Evolutionary conservation across 64 coral and sea anemone species (phyloP), one percentile per base, ranked within the genome.

Genomic region (Porites lutea): DNA sequence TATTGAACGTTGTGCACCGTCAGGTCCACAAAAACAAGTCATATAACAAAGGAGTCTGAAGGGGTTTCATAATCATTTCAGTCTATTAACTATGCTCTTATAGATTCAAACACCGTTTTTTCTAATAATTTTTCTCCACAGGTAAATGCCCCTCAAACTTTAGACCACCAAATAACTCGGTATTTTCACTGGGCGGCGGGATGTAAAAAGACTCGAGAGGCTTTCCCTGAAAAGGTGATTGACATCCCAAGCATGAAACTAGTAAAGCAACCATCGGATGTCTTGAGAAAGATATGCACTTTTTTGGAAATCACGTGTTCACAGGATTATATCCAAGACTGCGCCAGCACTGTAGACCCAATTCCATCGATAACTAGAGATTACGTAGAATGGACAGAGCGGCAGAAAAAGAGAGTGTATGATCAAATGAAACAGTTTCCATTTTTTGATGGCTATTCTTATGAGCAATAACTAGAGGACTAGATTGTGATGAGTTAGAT

Each of bases 321-420:
- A 58, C 52, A 79, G 52, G 52, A 79, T 9, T 79, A 79, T 79
- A 55, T 79, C 19, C 77, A 79, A 20, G 77, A 79, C 77, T 79
- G 77, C 0, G 52, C 77, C 5, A 57, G 22, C 2, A 79, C 77
- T 79, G 77, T 79, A 7, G 77, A 79, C 52, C 77, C 77, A 14
- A 11, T 79, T 10, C 52, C 77, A 52, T 79, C 77, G 52, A 79
- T 79, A 15, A 79, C 53, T 58, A n/a, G 77, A 52, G 14, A 77
- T 52, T 77, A 52, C 53, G 19, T 77, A 53, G 74, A 8, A 60
- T 59, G 51, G 22, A 79, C 52, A 4, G 52, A 57, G 4, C 7
- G 43, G 14, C 52, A 59, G 52, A 79, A 79, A 53, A 59, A 13
- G n/a, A 55, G 8, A 4, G 53, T 60, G 8, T 43, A 79, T 49